phyloP scores from a whole-genome alignment of 2,888 invertebrate genomes.

The Macrophya annulata region DNA sequence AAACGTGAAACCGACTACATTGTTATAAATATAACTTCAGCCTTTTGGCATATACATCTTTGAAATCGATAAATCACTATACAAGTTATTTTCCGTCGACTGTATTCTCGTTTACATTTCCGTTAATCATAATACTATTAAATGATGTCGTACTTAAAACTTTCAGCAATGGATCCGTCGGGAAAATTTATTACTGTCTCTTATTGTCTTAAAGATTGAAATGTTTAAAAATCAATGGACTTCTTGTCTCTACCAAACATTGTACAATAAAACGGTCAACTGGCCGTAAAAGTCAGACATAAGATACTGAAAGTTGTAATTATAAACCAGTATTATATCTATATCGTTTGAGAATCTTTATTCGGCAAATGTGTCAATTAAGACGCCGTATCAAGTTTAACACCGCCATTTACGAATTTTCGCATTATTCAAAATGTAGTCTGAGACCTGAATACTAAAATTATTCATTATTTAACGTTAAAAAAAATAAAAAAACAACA shows the following conservation, averaged over 20 bases:
- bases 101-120: slow-evolving; percentile 6
- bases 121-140: background rate
- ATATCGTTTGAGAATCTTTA: background rate
- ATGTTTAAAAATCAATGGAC: background rate
- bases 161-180: slow-evolving; percentile 1
- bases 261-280: background rate
- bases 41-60: background rate
- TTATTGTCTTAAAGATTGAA: background rate
- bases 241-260: background rate
- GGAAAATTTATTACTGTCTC: background rate
- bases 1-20: background rate
- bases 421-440: background rate
- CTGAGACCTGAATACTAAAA: background rate
- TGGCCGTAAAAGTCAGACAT: background rate
- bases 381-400: background rate
- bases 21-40: background rate
- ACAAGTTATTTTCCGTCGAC: background rate
- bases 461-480: background rate
- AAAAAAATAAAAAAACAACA: background rate
- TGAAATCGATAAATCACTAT: background rate
- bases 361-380: background rate
- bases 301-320: background rate
- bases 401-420: background rate
- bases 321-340: background rate
- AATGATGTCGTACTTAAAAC: slow-evolving; percentile 3